A percentile compares a stretch with the other conserved stretches of the same genome.
Evolutionary conservation across 2,888 invertebrate genomes (phyloP).

Genomic region (Tyria jacobaeae): DNA sequence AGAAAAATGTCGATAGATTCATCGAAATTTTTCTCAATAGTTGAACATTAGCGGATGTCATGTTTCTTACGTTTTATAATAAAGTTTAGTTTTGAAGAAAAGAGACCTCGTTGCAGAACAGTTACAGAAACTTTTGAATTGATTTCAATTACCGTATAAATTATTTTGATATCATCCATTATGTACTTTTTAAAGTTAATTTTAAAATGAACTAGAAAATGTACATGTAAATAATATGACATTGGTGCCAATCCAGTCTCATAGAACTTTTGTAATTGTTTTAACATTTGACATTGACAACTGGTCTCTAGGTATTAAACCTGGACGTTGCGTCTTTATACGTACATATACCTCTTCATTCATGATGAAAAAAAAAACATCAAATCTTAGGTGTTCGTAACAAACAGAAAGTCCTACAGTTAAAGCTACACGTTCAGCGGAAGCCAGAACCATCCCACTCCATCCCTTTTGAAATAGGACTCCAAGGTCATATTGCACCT

Average conservation of each 20-base stretch:
- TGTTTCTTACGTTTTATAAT: too few species aligned
- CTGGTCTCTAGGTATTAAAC: background rate
- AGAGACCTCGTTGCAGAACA: too few species aligned
- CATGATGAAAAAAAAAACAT: background rate
- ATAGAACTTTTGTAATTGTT: background rate
- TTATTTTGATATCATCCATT: too few species aligned
- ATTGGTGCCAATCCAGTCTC: too few species aligned
- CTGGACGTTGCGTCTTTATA: background rate
- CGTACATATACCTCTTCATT: background rate
- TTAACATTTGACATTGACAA: too few species aligned
- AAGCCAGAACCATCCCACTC: conserved; percentile 53
- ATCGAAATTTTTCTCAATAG: too few species aligned
- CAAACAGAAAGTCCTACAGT: background rate
- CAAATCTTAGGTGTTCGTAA: background rate
- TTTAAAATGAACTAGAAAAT: too few species aligned
- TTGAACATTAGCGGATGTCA: background rate
- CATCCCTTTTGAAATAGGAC: conserved; percentile 65
- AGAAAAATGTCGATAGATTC: background rate
- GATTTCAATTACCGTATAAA: too few species aligned
- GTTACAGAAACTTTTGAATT: too few species aligned
- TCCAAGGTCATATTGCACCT: conserved; percentile 83
- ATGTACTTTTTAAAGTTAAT: too few species aligned
- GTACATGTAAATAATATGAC: too few species aligned
- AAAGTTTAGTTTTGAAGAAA: background rate
- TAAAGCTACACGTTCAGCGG: conserved; percentile 32